phyloP scores from a whole-genome alignment of 92 coral and sea anemone species.

The Epizoanthus scotinus region DNA sequence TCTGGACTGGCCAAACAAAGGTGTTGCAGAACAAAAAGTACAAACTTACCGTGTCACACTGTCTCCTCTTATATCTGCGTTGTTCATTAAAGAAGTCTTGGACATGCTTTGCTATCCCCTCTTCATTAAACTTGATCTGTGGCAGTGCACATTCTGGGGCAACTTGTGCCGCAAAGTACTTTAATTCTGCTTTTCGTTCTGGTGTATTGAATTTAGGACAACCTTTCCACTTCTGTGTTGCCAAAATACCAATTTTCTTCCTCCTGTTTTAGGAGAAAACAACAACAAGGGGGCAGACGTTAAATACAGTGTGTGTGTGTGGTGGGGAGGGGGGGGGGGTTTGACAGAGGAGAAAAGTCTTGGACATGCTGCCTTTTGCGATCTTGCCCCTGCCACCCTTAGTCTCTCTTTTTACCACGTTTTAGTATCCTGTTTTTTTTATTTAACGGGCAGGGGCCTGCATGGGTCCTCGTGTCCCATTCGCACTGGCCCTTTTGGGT shows the following conservation, averaged over 20 bases:
- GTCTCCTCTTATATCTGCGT: slow-evolving; percentile 50
- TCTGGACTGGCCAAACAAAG: slow-evolving; percentile 20
- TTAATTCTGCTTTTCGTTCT: slow-evolving; percentile 44
- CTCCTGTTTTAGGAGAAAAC: slow-evolving; percentile 32
- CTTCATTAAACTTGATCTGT: slow-evolving; percentile 49
- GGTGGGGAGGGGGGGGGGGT: too few relatives aligned
- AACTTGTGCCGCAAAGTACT: slow-evolving; percentile 49
- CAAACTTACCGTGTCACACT: slow-evolving; percentile 28
- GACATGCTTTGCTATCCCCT: slow-evolving; percentile 61
- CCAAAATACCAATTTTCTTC: slow-evolving; percentile 56
- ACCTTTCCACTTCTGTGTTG: slow-evolving; percentile 53
- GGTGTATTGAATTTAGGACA: slow-evolving; percentile 61
- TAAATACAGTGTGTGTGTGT: too few relatives aligned
- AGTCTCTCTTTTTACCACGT: too few relatives aligned
- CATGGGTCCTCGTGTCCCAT: too few relatives aligned
- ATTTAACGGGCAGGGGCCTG: too few relatives aligned
- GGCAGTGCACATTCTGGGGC: slow-evolving; percentile 53
- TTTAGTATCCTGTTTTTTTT: too few relatives aligned
- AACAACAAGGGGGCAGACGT: too few relatives aligned
- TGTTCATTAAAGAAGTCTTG: slow-evolving; percentile 62
- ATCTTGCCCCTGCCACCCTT: too few relatives aligned
- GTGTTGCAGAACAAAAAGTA: slow-evolving; percentile 26
- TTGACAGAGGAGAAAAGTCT: too few relatives aligned
- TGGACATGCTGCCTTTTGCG: too few relatives aligned
- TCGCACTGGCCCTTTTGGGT: too few relatives aligned